phyloP scores from a whole-genome alignment of 2,888 invertebrate species.

The Slavum lentiscoides region DNA sequence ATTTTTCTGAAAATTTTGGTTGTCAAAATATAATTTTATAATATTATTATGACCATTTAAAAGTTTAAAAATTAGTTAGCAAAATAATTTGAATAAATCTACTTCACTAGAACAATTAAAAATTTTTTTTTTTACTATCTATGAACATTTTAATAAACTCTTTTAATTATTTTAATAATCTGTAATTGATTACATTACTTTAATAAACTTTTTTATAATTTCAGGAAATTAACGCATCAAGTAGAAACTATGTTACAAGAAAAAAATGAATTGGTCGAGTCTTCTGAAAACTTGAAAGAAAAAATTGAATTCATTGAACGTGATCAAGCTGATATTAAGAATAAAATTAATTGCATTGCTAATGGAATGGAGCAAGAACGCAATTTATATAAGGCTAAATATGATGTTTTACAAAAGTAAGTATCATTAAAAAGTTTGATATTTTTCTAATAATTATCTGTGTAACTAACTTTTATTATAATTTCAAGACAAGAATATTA shows the following conservation, averaged over 20 bases:
- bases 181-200: no score
- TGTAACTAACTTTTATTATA: background rate
- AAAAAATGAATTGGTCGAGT: constrained; percentile 14
- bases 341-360: constrained; percentile 21
- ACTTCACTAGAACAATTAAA: no score
- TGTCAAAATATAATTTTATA: no score
- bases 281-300: constrained; percentile 30
- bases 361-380: constrained; percentile 34
- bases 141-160: no score
- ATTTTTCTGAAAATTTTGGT: no score
- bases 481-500: background rate
- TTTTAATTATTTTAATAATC: no score
- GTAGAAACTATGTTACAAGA: constrained; percentile 17
- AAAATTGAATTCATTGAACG: constrained; percentile 35
- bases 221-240: constrained; percentile 30
- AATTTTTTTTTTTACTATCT: no score
- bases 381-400: constrained; percentile 13
- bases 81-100: no score
- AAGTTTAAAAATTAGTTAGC: no score
- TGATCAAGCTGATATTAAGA: constrained; percentile 42
- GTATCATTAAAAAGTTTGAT: background rate
- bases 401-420: constrained; percentile 37
- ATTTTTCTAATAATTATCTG: background rate
- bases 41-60: no score
- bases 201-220: background rate